Evolutionary conservation across 2,113 vertebrate species (phyloP).

Genomic region (Psilopogon haemacephalus): DNA sequence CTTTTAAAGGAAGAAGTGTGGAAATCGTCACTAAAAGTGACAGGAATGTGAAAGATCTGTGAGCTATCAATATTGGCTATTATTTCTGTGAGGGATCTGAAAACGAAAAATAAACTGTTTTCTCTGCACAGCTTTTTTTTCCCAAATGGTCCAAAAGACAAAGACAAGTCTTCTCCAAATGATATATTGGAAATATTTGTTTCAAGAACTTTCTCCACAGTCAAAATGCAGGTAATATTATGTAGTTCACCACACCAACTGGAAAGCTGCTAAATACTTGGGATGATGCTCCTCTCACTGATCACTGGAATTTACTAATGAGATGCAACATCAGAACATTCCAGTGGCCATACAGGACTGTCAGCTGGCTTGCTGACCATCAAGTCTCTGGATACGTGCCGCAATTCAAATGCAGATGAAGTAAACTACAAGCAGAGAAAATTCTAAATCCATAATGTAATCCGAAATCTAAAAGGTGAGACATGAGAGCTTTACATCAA

Average conservation of each 20-base stretch:
- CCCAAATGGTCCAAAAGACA: constrained; percentile 10
- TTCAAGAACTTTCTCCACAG: background rate
- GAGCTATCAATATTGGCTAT: background rate
- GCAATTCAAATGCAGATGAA: background rate
- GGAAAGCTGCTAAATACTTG: background rate
- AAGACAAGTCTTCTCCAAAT: background rate
- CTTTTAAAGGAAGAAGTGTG: background rate
- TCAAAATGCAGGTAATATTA: background rate
- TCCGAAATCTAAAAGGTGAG: background rate
- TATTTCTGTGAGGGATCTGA: constrained; percentile 8
- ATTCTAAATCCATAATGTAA: background rate
- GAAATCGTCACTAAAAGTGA: constrained; percentile 9
- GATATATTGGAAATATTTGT: background rate
- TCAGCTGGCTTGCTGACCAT: background rate
- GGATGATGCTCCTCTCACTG: background rate
- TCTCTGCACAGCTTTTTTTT: background rate
- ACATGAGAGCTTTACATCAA: background rate
- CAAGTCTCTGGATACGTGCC: background rate
- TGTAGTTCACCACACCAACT: background rate
- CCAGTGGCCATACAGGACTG: fast-evolving
- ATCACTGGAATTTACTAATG: background rate
- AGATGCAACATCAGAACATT: background rate
- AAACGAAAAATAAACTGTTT: background rate
- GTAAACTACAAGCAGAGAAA: background rate
- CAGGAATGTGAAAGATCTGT: background rate